Evolutionary conservation across 2,797 vertebrate genomes (phyloP).

Genomic region (Manis pentadactyla): DNA sequence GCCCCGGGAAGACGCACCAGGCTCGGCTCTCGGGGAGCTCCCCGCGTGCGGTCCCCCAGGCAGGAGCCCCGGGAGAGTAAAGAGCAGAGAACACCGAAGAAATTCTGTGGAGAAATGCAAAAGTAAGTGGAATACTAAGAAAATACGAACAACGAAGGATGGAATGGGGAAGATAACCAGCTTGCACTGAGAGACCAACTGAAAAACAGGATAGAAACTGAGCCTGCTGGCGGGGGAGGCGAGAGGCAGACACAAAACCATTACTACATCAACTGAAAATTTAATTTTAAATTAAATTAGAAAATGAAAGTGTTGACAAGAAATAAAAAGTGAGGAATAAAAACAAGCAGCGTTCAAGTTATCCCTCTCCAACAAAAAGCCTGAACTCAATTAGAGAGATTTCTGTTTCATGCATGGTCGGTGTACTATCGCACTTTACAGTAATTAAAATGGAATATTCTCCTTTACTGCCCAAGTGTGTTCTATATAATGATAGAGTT

Average conservation of each 20-base stretch:
- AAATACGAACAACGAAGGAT: background rate
- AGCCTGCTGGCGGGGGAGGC: background rate
- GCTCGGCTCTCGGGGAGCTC: too few relatives aligned
- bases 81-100: background rate
- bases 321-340: conserved; percentile 10
- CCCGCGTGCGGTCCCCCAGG: too few relatives aligned
- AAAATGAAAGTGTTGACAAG: background rate
- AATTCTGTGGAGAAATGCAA: background rate
- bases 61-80: background rate
- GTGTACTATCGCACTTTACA: background rate
- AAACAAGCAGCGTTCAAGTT: conserved; percentile 32
- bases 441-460: conserved; percentile 30
- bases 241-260: background rate
- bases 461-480: conserved; percentile 22
- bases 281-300: conserved; percentile 23
- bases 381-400: conserved; percentile 24
- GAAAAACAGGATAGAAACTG: background rate
- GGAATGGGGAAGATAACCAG: background rate
- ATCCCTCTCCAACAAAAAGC: background rate
- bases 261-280: background rate
- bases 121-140: background rate
- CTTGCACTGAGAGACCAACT: background rate
- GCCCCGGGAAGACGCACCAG: fast-evolving
- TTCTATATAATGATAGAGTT: background rate
- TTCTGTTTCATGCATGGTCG: background rate